These are phyloP conservation scores for Bellardia pandia DNA, from an alignment of 2,888 invertebrate species.

Conservation along the genomic window DNA sequence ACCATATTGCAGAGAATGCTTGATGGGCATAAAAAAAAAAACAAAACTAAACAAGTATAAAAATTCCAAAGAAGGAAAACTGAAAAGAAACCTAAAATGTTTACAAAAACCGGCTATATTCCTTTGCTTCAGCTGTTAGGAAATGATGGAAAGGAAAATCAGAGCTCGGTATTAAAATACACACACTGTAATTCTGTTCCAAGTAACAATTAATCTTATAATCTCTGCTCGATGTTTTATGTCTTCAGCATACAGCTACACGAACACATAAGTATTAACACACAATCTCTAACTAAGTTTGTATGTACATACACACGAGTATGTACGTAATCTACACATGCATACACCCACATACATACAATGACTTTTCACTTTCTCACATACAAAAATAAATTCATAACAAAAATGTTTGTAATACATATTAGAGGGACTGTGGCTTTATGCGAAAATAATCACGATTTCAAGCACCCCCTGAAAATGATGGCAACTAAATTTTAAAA, in stretches of 20 bases:
- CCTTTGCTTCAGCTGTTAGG: neutral
- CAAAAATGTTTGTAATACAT: no score
- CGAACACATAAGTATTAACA: neutral
- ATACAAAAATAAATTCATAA: no score
- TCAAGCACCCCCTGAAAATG: no score
- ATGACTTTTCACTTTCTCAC: neutral
- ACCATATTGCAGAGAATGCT: neutral
- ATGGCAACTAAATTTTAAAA: no score
- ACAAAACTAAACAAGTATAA: neutral
- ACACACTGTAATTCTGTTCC: neutral
- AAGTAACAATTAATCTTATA: slow-evolving; percentile 30
- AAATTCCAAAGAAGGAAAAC: neutral
- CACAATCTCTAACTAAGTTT: neutral
- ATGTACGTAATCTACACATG: neutral
- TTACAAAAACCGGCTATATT: neutral
- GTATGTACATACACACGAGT: no score
- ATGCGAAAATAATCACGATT: no score
- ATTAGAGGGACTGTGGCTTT: no score
- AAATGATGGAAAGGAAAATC: neutral
- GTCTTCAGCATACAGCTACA: neutral
- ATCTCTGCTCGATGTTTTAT: slow-evolving; percentile 24
- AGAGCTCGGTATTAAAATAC: neutral
- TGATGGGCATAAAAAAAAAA: neutral
- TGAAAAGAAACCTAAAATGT: neutral
- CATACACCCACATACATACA: neutral